Base-by-base conservation (phyloP, 2,797 vertebrate genomes). In the Diplodus sargus region DNA sequence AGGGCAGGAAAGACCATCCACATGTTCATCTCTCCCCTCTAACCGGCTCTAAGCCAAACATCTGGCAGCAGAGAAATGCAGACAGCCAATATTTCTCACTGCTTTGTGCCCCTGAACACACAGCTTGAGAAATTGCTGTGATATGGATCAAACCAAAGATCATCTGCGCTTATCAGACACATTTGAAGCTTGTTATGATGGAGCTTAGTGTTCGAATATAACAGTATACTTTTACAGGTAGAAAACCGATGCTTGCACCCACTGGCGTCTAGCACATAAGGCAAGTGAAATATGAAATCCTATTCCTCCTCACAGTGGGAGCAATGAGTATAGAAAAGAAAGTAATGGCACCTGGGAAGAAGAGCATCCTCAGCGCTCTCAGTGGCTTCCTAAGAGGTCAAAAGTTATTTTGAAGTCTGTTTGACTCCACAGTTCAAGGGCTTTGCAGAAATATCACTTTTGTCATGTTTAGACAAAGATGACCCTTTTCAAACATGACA, bases 21-120 rank as follows among this genome's bases (percentile, higher is more conserved):
- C 70, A 86, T 85, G 84, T 72, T 89, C 68, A 68, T 65, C 78
- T 83, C 67, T 58, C 70, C 76, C 67, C 69, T 81, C 61, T 74
- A 67, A 87, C 70, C 83, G 68, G 69, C 49, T 79, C 72, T 67
- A 84, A 85, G 67, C 70, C 76, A 79, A 85, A 89, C 84, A 92
- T 90, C 92, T 92, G 92, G 83, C 70, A 63, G 30, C 51, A 72
- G 58, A 70, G 70, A 39, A n/a, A 70, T 30, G 66, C 70, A 78
- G 76, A 84, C 71, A 75, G 74, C 69, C 76, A 85, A 79, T 65
- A 73, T 70, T 51, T 76, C 54, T 58, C 70, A 15, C 57, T 54
- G 42, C 15, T 60, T 62, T 71, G 57, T 30, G 48, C 45, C 23
- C 17, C 13, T 72, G 6, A 64, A 67, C 39, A 7, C 74, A 52